Evolutionary conservation across 2,888 invertebrate species (phyloP).

Genomic region (Criorhina ranunculi): DNA sequence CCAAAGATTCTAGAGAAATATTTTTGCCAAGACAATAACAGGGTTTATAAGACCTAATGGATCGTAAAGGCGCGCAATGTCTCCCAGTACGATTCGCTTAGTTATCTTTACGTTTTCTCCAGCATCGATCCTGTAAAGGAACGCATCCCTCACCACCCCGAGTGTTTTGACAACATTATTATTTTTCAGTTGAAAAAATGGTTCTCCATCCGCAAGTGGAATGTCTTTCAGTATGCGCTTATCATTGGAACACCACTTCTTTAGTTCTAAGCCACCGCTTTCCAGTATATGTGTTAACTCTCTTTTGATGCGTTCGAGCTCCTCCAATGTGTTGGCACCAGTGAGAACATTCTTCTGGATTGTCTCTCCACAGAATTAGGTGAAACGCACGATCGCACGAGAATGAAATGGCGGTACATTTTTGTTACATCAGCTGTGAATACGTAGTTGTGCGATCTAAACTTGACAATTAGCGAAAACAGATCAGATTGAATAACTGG

Average conservation of each 20-base stretch:
- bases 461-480: neutral
- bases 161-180: conserved; percentile 13
- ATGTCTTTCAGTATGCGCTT: neutral
- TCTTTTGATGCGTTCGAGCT: neutral
- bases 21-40: conserved; percentile 27
- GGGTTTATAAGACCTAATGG: conserved; percentile 41
- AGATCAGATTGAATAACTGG: neutral
- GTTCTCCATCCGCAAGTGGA: neutral
- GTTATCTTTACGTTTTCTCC: conserved; percentile 7
- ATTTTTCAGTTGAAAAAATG: conserved; percentile 3
- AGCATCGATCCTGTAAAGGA: neutral
- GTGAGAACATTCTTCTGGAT: conserved; percentile 2
- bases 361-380: neutral
- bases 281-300: neutral
- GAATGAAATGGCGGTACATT: neutral
- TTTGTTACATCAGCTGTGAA: neutral
- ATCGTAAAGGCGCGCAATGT: conserved; percentile 44
- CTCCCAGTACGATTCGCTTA: conserved; percentile 20
- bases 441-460: neutral
- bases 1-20: conserved; percentile 28
- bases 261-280: neutral
- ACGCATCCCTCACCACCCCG: conserved; percentile 7
- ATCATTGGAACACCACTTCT: conserved; percentile 17
- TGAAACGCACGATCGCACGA: neutral
- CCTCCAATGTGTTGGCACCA: conserved; percentile 3